These are phyloP conservation scores for Odocoileus hemionus DNA, from an alignment of 2,113 vertebrate genomes.

Conservation along the genomic window DNA sequence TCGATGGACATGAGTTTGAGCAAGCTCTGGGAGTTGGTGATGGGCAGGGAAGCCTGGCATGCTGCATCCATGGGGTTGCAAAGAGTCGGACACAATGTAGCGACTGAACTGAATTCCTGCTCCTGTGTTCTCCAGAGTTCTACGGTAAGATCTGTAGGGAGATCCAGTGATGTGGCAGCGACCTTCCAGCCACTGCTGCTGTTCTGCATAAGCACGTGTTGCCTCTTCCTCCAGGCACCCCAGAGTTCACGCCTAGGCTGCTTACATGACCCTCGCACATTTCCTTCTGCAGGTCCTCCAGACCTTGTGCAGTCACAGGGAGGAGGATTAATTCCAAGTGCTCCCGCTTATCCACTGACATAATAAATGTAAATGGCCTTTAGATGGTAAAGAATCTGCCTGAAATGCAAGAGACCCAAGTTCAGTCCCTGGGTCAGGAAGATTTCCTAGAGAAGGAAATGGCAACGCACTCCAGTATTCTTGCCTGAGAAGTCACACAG, in stretches of 20 bases:
- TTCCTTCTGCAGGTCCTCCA: not conserved
- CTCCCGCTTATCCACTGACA: not conserved
- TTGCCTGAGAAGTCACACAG: not conserved
- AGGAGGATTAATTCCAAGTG: not conserved
- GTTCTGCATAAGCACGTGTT: fast-evolving
- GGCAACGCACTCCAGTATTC: not conserved
- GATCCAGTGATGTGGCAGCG: fast-evolving
- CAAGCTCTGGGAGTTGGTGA: not conserved
- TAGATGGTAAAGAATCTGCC: not conserved
- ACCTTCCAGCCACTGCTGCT: not conserved
- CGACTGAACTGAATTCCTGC: not conserved
- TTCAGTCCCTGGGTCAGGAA: not conserved
- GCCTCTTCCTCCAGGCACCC: not conserved
- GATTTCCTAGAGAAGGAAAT: not conserved
- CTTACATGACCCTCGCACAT: not conserved
- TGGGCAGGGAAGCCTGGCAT: not conserved
- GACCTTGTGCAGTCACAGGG: not conserved
- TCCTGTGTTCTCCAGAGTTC: not conserved
- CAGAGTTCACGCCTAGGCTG: fast-evolving
- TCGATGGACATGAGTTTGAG: not conserved
- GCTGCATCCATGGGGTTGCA: not conserved
- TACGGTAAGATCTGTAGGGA: not conserved
- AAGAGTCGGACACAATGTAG: not conserved
- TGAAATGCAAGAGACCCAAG: not conserved
- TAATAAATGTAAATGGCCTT: not conserved